Evolutionary conservation across 2,888 invertebrate genomes (phyloP), one percentile per base, ranked within the genome.

Genomic region (Creontiades dilutus): DNA sequence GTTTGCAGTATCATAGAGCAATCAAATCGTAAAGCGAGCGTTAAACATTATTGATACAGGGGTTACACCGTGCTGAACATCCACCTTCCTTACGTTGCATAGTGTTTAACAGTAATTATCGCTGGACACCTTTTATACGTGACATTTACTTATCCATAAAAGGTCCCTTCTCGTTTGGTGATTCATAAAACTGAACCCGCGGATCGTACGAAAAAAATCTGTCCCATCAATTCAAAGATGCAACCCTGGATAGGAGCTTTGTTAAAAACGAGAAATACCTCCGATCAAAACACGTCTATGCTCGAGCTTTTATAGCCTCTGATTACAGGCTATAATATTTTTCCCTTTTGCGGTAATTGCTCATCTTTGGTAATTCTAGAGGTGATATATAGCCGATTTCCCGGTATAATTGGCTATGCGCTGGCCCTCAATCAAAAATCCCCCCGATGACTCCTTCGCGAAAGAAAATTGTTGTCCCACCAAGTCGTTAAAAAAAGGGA

Each of bases 201-300:
- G 23, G 19, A 7, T 2, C 37, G 37, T 2, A 61, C n/a, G 19
- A 68, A 68, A n/a, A 68, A 68, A 68, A 68, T 68, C 68, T 9
- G 68, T 68, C 68, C 68, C 68, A 68, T 68, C 68, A 68, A 68
- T 68, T 68, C 68, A 68, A 19, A 68, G 68, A 68, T 68, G 68
- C 19, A 68, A 68, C 68, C 11, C 68, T 68, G 4, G 27, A 23
- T 23, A 68, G 9, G 68, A 23, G 23, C 68, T 68, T 68, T 23
- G 23, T 12, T 3, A 68, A 68, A 68, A 68, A 68, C 68, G 68
- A 68, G 68, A 23, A 68, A 68, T 68, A 23, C 13, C 27, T 5
- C 23, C 27, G 68, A 68, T 68, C 68, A 27, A 68, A 68, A 68
- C 23, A 27, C 68, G 68, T 68, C 68, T 68, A 68, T 68, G 68